phyloP scores from a whole-genome alignment of 2,797 vertebrate genomes.

The Nasua narica region DNA sequence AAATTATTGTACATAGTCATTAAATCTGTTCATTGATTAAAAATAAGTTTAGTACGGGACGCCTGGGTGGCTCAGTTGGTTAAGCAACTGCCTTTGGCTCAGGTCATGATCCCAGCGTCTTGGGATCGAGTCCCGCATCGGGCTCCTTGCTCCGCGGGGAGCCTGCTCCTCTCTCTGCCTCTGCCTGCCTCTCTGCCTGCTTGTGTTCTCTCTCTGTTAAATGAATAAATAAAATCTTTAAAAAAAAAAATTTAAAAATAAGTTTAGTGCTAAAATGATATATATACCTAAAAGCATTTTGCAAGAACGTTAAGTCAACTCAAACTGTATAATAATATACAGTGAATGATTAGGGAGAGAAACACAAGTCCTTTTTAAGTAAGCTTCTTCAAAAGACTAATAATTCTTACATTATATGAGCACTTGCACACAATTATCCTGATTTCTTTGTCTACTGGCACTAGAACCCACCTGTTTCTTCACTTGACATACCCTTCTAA shows the following conservation, averaged over 20 bases:
- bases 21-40: not conserved
- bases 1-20: not conserved
- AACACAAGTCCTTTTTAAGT: not conserved
- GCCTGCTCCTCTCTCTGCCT: no score
- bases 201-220: no score
- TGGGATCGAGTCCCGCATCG: no score
- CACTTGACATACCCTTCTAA: not conserved
- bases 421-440: not conserved
- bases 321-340: not conserved
- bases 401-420: not conserved
- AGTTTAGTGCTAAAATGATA: not conserved
- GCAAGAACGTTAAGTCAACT: not conserved
- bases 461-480: not conserved
- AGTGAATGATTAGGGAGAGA: not conserved
- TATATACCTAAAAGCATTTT: not conserved
- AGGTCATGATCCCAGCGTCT: no score
- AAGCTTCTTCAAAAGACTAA: not conserved
- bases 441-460: not conserved
- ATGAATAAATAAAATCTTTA: no score
- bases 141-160: no score
- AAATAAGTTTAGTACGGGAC: not conserved
- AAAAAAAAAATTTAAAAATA: no score
- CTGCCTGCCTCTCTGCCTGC: no score
- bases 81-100: no score
- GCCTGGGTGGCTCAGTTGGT: no score